Evolutionary conservation across 2,888 invertebrate genomes (phyloP).

Genomic region (Eristalis pertinax): DNA sequence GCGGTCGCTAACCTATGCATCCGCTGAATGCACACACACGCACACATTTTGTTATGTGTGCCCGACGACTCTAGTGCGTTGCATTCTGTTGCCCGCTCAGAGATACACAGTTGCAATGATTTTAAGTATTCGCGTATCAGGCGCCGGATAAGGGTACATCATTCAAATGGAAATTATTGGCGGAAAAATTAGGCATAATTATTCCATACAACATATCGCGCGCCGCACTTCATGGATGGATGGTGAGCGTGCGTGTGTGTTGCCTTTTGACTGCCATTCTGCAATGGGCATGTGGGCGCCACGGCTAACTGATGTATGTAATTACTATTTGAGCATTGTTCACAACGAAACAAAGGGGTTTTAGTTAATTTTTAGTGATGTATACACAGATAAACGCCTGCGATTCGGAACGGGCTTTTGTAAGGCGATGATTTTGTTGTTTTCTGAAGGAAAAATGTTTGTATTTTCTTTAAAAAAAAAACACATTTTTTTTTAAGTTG

Average conservation of each 20-base stretch:
- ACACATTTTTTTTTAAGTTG: too few relatives aligned
- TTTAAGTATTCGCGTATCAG: conserved; percentile 12
- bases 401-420: not conserved
- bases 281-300: conserved; percentile 16
- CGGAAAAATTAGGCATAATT: conserved; percentile 67
- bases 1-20: conserved; percentile 81
- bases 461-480: too few relatives aligned
- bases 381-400: not conserved
- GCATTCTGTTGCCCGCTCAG: conserved; percentile 15
- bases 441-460: too few relatives aligned
- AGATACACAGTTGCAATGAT: conserved; percentile 20
- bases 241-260: not conserved
- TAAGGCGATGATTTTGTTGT: too few relatives aligned
- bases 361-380: too few relatives aligned
- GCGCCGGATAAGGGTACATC: conserved; percentile 39
- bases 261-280: not conserved
- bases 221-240: conserved; percentile 57
- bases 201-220: conserved; percentile 45
- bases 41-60: conserved; percentile 30
- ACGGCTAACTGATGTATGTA: not conserved
- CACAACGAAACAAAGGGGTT: not conserved
- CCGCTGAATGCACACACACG: conserved; percentile 64
- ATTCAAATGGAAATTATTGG: conserved; percentile 70
- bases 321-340: not conserved
- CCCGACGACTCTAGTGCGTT: conserved; percentile 10